Evolutionary conservation across 2,888 invertebrate genomes (phyloP).

Genomic region (Lasioglossum leucozonium): DNA sequence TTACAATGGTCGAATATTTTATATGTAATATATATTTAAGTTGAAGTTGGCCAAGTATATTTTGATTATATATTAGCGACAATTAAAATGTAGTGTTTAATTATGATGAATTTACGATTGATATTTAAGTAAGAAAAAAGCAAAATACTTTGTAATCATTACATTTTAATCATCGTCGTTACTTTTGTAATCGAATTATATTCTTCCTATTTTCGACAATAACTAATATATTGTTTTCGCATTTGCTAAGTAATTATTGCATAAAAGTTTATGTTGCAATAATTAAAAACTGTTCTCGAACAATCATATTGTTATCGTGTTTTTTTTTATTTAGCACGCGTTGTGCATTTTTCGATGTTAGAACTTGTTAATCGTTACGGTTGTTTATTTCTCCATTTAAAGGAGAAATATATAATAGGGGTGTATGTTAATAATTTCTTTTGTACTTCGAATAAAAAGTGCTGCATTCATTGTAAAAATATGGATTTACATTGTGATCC

Average conservation of each 20-base stretch:
- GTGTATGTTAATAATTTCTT: conserved; percentile 33
- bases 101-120: background rate
- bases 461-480: conserved; percentile 2
- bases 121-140: background rate
- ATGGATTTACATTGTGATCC: conserved; percentile 5
- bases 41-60: background rate
- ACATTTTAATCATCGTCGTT: background rate
- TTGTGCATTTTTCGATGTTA: background rate
- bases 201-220: background rate
- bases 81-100: background rate
- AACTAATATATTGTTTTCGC: background rate
- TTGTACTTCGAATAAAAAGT: conserved; percentile 38
- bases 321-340: conserved; percentile 6
- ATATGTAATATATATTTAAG: background rate
- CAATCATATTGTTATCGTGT: background rate
- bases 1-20: background rate
- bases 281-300: background rate
- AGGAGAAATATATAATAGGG: background rate
- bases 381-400: conserved; percentile 28
- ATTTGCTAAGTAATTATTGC: background rate
- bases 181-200: background rate
- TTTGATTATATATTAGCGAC: background rate
- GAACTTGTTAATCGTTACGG: conserved; percentile 31
- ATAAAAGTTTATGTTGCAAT: background rate
- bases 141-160: background rate